Conservation (phyloP, 2,888 invertebrate species). For the Heliconius ismenius region DNA sequence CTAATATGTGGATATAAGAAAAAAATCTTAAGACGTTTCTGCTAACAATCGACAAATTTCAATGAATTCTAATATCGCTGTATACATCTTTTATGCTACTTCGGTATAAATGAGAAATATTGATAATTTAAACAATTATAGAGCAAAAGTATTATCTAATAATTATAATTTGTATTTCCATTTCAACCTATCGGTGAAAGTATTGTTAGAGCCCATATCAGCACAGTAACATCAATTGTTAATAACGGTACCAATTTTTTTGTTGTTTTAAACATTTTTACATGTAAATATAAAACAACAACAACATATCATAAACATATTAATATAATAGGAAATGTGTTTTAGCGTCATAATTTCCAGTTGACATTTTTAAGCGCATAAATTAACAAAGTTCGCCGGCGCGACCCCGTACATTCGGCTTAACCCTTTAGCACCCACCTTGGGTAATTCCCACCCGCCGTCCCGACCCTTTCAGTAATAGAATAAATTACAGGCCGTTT, state of each 20-base stretch:
- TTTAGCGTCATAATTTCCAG: constrained; percentile 81
- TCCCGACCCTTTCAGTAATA: constrained; percentile 82
- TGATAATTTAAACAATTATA: too few relatives aligned
- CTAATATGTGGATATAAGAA: too few relatives aligned
- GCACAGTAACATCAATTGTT: not conserved
- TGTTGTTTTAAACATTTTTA: not conserved
- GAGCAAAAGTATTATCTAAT: too few relatives aligned
- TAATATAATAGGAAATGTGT: constrained; percentile 77
- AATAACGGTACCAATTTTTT: not conserved
- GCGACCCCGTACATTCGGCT: constrained; percentile 80
- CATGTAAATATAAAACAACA: constrained; percentile 37
- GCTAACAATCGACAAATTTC: too few relatives aligned
- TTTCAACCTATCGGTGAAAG: too few relatives aligned
- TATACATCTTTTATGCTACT: too few relatives aligned
- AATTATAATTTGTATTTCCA: not conserved
- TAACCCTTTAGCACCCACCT: constrained; percentile 83
- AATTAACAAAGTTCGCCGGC: constrained; percentile 81
- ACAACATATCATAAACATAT: constrained; percentile 56
- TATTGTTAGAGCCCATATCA: not conserved
- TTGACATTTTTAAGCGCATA: constrained; percentile 83
- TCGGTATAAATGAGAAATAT: too few relatives aligned
- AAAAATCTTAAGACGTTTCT: too few relatives aligned
- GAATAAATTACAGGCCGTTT: constrained; percentile 82
- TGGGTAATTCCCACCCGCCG: constrained; percentile 81
- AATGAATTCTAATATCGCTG: too few relatives aligned